Percentiles rank a stretch among this genome's conserved stretches.
phyloP scores from a whole-genome alignment of 2,888 invertebrate species.

The Protophormia terraenovae region DNA sequence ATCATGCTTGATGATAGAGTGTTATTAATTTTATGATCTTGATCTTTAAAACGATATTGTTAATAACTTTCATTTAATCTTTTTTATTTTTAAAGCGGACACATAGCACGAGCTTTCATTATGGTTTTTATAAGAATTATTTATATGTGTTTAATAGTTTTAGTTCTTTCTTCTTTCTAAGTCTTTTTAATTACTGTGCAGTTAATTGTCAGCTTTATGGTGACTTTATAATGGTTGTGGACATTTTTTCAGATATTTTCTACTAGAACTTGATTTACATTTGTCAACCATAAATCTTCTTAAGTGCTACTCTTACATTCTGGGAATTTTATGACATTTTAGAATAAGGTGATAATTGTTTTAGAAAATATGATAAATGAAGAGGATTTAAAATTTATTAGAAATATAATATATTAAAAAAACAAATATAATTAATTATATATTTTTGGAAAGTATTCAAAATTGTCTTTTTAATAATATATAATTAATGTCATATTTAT shows the following conservation, averaged over 20 bases:
- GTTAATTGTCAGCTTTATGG: constrained; percentile 41
- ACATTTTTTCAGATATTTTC: not conserved
- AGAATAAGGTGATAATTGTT: too few relatives aligned
- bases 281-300: not conserved
- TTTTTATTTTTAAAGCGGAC: constrained; percentile 28
- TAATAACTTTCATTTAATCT: constrained; percentile 67
- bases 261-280: constrained; percentile 11
- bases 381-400: too few relatives aligned
- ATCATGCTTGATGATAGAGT: constrained; percentile 5
- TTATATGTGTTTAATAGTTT: not conserved
- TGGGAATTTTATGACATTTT: not conserved
- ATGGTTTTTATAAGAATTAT: not conserved
- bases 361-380: too few relatives aligned
- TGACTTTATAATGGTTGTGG: not conserved
- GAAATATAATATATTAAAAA: too few relatives aligned
- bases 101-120: constrained; percentile 30
- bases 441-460: too few relatives aligned
- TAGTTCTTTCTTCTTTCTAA: not conserved
- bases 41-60: constrained; percentile 44
- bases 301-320: not conserved
- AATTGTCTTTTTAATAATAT: too few relatives aligned
- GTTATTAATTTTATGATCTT: constrained; percentile 50
- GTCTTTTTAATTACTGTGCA: constrained; percentile 43
- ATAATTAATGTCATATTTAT: too few relatives aligned
- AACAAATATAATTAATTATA: too few relatives aligned